These are phyloP conservation scores for Balanococcus diminutus DNA, from an alignment of 2,888 invertebrate species.

Conservation along the genomic window DNA sequence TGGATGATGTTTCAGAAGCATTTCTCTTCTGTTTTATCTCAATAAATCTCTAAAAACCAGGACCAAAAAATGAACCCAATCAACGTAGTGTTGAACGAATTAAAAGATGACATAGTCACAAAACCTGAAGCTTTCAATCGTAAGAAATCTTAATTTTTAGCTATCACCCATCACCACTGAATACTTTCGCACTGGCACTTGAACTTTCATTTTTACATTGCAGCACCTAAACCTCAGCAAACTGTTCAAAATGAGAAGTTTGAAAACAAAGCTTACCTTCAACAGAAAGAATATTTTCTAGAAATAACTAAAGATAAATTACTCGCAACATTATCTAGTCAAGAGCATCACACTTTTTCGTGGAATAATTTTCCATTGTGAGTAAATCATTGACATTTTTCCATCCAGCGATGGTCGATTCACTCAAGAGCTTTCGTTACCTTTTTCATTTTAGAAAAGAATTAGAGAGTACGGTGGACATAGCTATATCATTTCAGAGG, in stretches of 20 bases:
- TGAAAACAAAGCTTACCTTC: slow-evolving; percentile 39
- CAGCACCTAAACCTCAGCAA: background rate
- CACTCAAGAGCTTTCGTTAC: too few species aligned
- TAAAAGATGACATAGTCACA: slow-evolving; percentile 44
- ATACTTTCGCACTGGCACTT: background rate
- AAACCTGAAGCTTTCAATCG: background rate
- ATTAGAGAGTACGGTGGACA: background rate
- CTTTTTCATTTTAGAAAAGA: background rate
- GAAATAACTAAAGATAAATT: slow-evolving; percentile 36
- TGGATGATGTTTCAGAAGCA: background rate
- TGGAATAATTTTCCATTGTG: slow-evolving; percentile 43
- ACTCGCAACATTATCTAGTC: background rate
- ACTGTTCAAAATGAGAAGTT: background rate
- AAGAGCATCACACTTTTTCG: background rate
- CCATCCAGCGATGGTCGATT: background rate
- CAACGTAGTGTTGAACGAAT: slow-evolving; percentile 46
- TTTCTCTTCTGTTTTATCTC: background rate
- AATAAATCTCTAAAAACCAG: background rate
- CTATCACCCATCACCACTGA: background rate
- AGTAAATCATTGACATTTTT: background rate
- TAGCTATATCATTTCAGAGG: slow-evolving; percentile 40
- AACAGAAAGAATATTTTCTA: slow-evolving; percentile 44
- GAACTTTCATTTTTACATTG: background rate
- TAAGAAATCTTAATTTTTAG: background rate
- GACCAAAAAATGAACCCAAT: background rate